These are phyloP conservation scores for Phanerotoma sp. DNA, from an alignment of 2,888 invertebrate genomes.

Conservation along the genomic window DNA sequence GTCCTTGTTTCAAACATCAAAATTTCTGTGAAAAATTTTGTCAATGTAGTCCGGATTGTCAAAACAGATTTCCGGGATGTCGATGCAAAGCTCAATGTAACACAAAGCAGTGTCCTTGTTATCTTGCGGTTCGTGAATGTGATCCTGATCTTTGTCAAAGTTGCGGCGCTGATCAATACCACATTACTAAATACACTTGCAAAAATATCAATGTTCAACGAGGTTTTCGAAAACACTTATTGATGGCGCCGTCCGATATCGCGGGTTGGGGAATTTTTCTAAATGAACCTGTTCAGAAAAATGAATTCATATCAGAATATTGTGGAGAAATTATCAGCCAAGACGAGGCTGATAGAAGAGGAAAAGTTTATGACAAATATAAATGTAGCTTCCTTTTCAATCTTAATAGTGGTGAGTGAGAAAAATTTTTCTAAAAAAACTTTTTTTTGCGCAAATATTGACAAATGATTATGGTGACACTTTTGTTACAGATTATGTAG, in stretches of 20 bases:
- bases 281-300: constrained; percentile 93
- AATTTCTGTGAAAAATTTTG: constrained; percentile 99
- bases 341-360: constrained; percentile 97
- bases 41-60: constrained; percentile 92
- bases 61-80: constrained; percentile 96
- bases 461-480: neutral
- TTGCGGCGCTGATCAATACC: constrained; percentile 90
- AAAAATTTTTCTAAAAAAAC: constrained; percentile 37
- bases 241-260: constrained; percentile 96
- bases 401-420: constrained; percentile 94
- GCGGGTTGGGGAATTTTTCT: constrained; percentile 99
- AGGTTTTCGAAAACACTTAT: constrained; percentile 82
- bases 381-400: constrained; percentile 99
- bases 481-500: constrained; percentile 81
- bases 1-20: constrained; percentile 89
- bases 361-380: constrained; percentile 99
- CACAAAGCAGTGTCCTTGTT: constrained; percentile 98
- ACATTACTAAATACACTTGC: constrained; percentile 77
- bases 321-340: constrained; percentile 99
- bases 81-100: constrained; percentile 98
- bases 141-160: constrained; percentile 97
- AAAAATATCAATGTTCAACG: constrained; percentile 92
- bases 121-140: constrained; percentile 98
- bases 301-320: constrained; percentile 99
- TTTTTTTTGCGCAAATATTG: neutral